Conservation (phyloP, 2,113 vertebrate genomes). For the Microcebus murinus region DNA sequence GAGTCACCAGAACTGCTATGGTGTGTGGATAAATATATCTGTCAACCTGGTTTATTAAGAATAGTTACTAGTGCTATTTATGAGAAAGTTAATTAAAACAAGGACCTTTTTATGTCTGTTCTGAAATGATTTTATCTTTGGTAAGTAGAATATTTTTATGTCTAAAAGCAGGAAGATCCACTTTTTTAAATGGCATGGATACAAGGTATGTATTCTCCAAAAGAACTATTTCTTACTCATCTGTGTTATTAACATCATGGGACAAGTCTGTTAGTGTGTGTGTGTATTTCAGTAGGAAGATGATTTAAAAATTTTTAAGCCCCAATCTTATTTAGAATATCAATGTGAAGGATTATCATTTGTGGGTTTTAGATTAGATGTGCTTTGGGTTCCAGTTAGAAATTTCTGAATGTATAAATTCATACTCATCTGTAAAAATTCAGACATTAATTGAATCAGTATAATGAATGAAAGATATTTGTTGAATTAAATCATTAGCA, state of each 20-base stretch:
- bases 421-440: background rate
- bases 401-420: background rate
- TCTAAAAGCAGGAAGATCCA: background rate
- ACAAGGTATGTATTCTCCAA: background rate
- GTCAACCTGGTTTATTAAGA: background rate
- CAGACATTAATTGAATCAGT: background rate
- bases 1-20: background rate
- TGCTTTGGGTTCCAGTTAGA: background rate
- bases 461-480: background rate
- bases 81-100: background rate
- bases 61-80: background rate
- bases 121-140: constrained; percentile 17
- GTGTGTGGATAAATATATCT: background rate
- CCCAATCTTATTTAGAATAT: background rate
- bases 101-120: background rate
- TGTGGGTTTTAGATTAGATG: background rate
- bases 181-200: background rate
- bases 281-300: background rate
- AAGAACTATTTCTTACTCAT: background rate
- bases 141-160: background rate
- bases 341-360: background rate
- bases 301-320: background rate
- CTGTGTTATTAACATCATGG: background rate
- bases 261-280: background rate
- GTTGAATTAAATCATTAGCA: background rate